Base-by-base conservation (phyloP, 1,140 invertebrate genomes). In the Gerris buenoi region DNA sequence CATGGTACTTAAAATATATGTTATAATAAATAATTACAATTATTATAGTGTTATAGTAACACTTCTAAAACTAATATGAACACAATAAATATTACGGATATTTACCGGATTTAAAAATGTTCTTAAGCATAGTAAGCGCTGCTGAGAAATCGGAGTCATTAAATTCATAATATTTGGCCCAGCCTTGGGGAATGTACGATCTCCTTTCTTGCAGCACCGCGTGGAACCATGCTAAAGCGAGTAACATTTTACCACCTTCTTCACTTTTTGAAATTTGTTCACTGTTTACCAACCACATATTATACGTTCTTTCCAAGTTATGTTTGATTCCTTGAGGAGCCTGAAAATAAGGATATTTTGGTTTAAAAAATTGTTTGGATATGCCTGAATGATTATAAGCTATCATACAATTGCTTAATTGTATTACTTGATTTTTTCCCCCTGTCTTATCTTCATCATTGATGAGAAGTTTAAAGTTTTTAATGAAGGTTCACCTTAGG, bases 151-250 rank as follows among this genome's bases (percentile, higher is more conserved):
- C 94, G 0, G 87, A 83, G 70, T 89, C 85, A 46, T 86, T 90
- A 78, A 95, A 96, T 73, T 96, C 93, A 76, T 97, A 97, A 75
- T 86, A 89, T 75, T 89, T 90, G 0, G 85, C 87, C 90, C 91
- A 93, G 1, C 89, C 90, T 74, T 89, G 87, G 5, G 89, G 91
- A 71, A 94, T 90, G 74, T 85, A 95, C 69, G 84, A 88, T 68
- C 93, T 79, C 63, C 94, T 81, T 78, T 97, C 93, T 75, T 95
- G 91, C 23, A 95, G 76, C 3, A 95, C 81, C 0, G 93, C 90
- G 75, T 95, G 91, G 66, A 93, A 81, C 85, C 88, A 92, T 10
- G 88, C 83, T 13, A 93, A 74, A 1, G 85, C 80, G 74, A 93
- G 88, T 56, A 86, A 79, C 25, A 85, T 79, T 71, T 81, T 81